Conservation (phyloP, 2,113 vertebrate species). For the Rhea americana region DNA sequence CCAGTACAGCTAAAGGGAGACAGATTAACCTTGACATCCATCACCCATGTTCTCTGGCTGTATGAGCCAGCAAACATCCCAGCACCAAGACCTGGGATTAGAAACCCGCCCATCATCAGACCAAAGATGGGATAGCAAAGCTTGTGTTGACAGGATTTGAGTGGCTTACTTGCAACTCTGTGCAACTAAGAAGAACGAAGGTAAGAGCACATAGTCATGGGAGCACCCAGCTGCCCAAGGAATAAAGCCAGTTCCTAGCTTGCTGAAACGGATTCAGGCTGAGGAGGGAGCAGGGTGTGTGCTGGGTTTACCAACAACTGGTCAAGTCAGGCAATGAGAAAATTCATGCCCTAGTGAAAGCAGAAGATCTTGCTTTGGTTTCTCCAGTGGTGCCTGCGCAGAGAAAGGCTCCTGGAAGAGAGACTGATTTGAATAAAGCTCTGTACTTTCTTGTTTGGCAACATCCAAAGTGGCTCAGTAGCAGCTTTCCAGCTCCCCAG, state of each 20-base stretch:
- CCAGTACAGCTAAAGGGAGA: neutral
- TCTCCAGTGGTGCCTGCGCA: slow-evolving; percentile 36
- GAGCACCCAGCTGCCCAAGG: slow-evolving; percentile 11
- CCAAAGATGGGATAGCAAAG: slow-evolving; percentile 34
- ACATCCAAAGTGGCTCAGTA: neutral
- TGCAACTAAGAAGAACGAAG: slow-evolving; percentile 39
- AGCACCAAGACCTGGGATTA: fast-evolving
- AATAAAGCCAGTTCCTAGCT: slow-evolving; percentile 49
- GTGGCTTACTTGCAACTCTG: slow-evolving; percentile 56
- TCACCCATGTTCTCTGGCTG: neutral
- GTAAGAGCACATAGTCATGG: slow-evolving; percentile 32
- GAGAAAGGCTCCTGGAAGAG: slow-evolving; percentile 51
- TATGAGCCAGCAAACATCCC: neutral
- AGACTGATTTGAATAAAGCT: slow-evolving; percentile 38
- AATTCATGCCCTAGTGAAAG: slow-evolving; percentile 54
- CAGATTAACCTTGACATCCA: neutral
- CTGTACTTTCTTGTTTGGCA: slow-evolving; percentile 51
- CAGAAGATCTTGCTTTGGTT: slow-evolving; percentile 50
- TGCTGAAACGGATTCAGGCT: slow-evolving; percentile 17
- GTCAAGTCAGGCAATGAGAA: slow-evolving; percentile 55
- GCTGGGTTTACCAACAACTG: slow-evolving; percentile 20
- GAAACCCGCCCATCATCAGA: neutral
- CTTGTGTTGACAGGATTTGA: slow-evolving; percentile 41
- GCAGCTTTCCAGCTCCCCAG: slow-evolving; percentile 29
- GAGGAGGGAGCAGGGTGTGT: neutral